Evolutionary conservation across 2,797 vertebrate species (phyloP), one percentile per base, ranked within the genome.

Genomic region (Gambelia wislizenii): DNA sequence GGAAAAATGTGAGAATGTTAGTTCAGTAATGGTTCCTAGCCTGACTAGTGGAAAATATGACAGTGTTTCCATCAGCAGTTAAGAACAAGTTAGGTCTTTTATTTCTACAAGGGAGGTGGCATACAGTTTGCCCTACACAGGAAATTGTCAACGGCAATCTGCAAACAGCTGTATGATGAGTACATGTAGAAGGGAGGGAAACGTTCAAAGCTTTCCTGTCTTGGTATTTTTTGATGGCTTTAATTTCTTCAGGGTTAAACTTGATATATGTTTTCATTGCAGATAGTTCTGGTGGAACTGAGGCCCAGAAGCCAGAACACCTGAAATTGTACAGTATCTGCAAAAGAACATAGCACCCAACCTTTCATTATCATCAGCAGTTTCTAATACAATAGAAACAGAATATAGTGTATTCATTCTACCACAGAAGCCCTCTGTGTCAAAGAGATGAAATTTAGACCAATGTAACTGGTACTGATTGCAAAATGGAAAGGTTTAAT

Each of bases 1-100:
- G 98, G 98, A 98, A 98, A 98, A 98, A 98, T 96, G 98, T 98
- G 97, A 98, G 97, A 97, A 97, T 96, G 97, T 96, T 97, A 95
- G 86, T 97, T 97, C 96, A 95, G 97, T 96, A 97, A 98, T 98
- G 97, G 97, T 97, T 98, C 98, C 96, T 96, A 97, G 96, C 95
- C 96, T 97, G 97, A 95, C 96, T 97, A 95, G 96, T 97, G 97
- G 97, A 98, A 97, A 98, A 97, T 98, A 97, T 98, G 98, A 98
- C 97, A 96, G 88, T 97, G 94, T 98, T 98, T 98, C 98, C 98
- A 97, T 97, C 96, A 92, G 97, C 96, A 98, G 98, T 98, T 97
- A 98, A 96, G 96, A 97, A 94, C 95, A 96, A 98, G 97, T 96
- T 92, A 95, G 96, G 95, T 95, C 91, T 89, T 94, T 96, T 96